phyloP scores from a whole-genome alignment of 2,113 vertebrate genomes.

The Myotis davidii region DNA sequence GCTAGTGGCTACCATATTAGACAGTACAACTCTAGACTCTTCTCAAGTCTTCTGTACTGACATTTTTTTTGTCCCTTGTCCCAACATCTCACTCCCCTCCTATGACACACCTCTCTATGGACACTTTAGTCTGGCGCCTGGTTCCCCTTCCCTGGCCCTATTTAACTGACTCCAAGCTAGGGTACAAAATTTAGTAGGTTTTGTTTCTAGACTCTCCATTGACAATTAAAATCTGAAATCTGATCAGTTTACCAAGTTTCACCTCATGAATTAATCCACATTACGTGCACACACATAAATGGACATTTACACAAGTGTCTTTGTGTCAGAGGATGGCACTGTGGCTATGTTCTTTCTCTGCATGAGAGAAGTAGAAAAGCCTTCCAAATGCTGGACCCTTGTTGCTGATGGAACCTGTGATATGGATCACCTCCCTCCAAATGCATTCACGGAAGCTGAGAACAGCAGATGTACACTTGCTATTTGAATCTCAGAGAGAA shows the following conservation, averaged over 20 bases:
- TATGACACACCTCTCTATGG: not conserved
- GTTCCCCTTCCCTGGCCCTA: not conserved
- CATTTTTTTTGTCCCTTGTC: not conserved
- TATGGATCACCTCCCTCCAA: constrained; percentile 27
- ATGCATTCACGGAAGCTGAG: constrained; percentile 59
- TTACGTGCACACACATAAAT: not conserved
- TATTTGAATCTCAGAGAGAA: constrained; percentile 62
- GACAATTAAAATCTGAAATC: constrained; percentile 2
- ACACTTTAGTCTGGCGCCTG: not conserved
- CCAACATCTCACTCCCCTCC: not conserved
- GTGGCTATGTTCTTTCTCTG: constrained; percentile 42
- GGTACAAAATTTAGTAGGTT: not conserved
- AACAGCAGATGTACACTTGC: constrained; percentile 50
- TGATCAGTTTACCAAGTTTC: constrained; percentile 20
- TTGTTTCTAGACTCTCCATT: not conserved
- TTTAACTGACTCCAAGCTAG: constrained; percentile 15
- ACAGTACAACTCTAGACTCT: not conserved
- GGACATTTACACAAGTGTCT: constrained; percentile 6
- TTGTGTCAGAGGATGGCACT: constrained; percentile 12
- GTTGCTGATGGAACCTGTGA: not conserved
- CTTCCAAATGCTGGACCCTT: constrained; percentile 1
- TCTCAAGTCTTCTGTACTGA: not conserved
- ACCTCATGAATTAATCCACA: not conserved
- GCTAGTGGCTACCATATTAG: not conserved
- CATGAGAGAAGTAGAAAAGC: constrained; percentile 7